Percentiles rank a stretch among this genome's conserved stretches.
Evolutionary conservation across 2,888 invertebrate genomes (phyloP).

Genomic region (Hypomecis punctinalis): DNA sequence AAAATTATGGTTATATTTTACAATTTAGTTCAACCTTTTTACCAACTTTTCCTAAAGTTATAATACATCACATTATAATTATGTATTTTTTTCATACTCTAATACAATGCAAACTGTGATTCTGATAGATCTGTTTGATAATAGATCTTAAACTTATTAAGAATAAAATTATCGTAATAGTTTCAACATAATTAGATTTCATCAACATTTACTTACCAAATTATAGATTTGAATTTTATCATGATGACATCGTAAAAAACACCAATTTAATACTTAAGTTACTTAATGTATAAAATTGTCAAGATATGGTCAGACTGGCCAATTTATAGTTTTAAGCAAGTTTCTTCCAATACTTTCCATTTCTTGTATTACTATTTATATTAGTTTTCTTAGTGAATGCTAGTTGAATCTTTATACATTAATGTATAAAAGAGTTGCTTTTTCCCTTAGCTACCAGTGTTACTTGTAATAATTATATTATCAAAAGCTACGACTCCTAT

Average conservation of each 20-base stretch:
- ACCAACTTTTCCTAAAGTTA: no score
- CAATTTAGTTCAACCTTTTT: no score
- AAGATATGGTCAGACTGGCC: slow-evolving; percentile 7
- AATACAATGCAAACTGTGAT: no score
- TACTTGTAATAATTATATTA: not conserved
- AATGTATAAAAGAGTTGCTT: not conserved
- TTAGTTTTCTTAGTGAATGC: slow-evolving; percentile 46
- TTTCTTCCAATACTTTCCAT: slow-evolving; percentile 58
- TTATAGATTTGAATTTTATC: no score
- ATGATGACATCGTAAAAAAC: not conserved
- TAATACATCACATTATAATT: no score
- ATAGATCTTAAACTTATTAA: no score
- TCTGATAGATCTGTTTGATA: no score
- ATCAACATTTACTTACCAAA: no score
- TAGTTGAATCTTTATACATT: slow-evolving; percentile 43
- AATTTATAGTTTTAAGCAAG: slow-evolving; percentile 8
- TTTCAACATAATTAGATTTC: no score
- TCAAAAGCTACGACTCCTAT: not conserved
- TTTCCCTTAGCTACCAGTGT: slow-evolving; percentile 2
- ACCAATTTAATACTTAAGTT: slow-evolving; percentile 9
- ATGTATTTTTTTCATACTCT: no score
- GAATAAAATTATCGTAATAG: no score
- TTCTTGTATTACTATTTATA: slow-evolving; percentile 17
- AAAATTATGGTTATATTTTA: no score
- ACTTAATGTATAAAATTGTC: slow-evolving; percentile 3